Evolutionary conservation across 2,888 invertebrate genomes (phyloP), one percentile per base, ranked within the genome.

Genomic region (Spicauda simplicius): DNA sequence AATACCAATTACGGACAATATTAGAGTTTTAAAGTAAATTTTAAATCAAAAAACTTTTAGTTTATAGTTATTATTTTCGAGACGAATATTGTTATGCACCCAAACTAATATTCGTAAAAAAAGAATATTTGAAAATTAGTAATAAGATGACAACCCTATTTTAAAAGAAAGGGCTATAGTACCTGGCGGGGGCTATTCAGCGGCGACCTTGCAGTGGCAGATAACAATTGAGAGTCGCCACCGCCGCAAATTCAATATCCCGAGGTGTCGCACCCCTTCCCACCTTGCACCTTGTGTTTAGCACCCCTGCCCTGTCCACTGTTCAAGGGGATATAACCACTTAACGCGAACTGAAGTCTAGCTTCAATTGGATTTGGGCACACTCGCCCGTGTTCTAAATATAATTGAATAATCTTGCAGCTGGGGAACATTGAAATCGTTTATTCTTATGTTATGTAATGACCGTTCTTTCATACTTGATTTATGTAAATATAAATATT

Each of bases 181-280:
- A 91, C 90, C 90, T 91, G 90, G 79, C 78, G 72, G 78, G 81
- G 80, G 82, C 80, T 77, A 74, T 81, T 83, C 78, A 77, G 80
- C 80, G 80, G 77, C 87, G 90, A 90, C 91, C 91, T 91, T 91
- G 91, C 91, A 89, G 81, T 82, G 85, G 77, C 86, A 85, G 91
- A 91, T 91, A 91, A 91, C 91, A 92, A 91, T 90, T 88, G 91
- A 85, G 88, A 85, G 81, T 82, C 84, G 83, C 81, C 85, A 84
- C 85, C 85, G 84, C 85, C 85, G 82, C 91, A 90, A 90, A 91
- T 91, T 91, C 91, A 92, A 92, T 92, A 91, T 90, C 88, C 88
- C 85, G 89, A 90, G 90, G 91, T 91, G 90, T 87, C 86, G 81
- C 79, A 69, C 73, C 69, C 71, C 48, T 68, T 71, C 64, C 70